phyloP scores from a whole-genome alignment of 2,797 vertebrate species.

The Hozukius guyotensis region DNA sequence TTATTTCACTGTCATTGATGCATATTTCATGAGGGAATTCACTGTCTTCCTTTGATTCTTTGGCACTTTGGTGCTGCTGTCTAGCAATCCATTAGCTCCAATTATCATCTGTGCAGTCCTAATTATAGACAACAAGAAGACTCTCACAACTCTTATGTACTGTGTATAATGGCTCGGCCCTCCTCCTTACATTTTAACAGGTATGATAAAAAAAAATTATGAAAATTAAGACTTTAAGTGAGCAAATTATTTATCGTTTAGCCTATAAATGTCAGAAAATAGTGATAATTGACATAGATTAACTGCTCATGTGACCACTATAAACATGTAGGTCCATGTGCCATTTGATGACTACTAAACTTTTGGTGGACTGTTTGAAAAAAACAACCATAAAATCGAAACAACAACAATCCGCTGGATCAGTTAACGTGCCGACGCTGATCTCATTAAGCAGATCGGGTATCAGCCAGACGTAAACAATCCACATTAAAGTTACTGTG shows the following conservation, averaged over 20 bases:
- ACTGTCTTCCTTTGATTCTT: slow-evolving; percentile 64
- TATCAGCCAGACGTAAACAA: not conserved
- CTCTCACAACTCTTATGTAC: not conserved
- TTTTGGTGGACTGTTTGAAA: not conserved
- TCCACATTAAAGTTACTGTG: too few species aligned
- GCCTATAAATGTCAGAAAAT: not conserved
- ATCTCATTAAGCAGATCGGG: not conserved
- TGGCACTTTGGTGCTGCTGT: slow-evolving; percentile 58
- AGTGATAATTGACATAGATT: not conserved
- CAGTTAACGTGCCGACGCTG: not conserved
- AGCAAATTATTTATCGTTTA: not conserved
- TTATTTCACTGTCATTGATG: slow-evolving; percentile 63
- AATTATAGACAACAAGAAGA: slow-evolving; percentile 44
- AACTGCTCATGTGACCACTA: not conserved
- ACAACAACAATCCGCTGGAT: not conserved
- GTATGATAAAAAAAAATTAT: not conserved
- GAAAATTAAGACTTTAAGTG: not conserved
- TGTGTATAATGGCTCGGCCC: not conserved
- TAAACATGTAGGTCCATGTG: not conserved
- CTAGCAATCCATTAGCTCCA: slow-evolving; percentile 65
- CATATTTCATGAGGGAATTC: slow-evolving; percentile 75
- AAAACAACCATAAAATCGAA: not conserved
- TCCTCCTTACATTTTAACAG: not conserved
- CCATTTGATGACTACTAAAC: not conserved
- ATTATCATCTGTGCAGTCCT: slow-evolving; percentile 59